These are phyloP conservation scores for Lasius platythorax DNA, from an alignment of 2,888 invertebrate species.

Conservation along the genomic window DNA sequence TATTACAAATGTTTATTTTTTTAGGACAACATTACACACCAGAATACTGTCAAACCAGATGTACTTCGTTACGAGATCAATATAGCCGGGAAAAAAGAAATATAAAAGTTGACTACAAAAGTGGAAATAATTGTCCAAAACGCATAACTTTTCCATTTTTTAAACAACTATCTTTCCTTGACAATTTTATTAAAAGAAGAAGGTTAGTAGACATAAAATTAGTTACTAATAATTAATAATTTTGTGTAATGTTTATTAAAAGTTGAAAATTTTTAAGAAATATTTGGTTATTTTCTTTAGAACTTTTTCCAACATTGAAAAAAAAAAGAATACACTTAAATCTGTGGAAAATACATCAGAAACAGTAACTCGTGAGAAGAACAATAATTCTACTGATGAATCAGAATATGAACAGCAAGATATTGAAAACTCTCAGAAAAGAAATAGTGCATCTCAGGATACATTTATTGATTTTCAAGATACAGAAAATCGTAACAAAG, in stretches of 20 bases:
- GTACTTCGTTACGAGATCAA: slow-evolving; percentile 6
- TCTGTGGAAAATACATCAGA: neutral
- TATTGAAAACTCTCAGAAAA: neutral
- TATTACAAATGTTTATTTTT: neutral
- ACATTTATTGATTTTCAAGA: no score
- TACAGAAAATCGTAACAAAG: no score
- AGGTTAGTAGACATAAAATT: neutral
- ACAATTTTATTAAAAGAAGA: slow-evolving; percentile 10
- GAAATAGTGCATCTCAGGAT: neutral
- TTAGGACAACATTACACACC: neutral
- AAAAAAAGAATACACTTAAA: neutral
- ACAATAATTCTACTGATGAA: neutral
- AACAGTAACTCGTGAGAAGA: neutral
- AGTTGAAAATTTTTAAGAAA: neutral
- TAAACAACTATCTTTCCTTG: neutral
- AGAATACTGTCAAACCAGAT: slow-evolving; percentile 23
- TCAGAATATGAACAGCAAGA: neutral
- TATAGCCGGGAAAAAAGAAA: slow-evolving; percentile 15
- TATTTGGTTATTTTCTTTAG: neutral
- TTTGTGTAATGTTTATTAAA: neutral
- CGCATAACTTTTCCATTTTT: neutral
- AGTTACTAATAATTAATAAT: neutral
- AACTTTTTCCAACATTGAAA: neutral
- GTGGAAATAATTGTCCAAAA: neutral
- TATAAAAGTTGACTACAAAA: neutral